Conservation (phyloP, 2,797 vertebrate species). For the Ptychadena robeensis region DNA sequence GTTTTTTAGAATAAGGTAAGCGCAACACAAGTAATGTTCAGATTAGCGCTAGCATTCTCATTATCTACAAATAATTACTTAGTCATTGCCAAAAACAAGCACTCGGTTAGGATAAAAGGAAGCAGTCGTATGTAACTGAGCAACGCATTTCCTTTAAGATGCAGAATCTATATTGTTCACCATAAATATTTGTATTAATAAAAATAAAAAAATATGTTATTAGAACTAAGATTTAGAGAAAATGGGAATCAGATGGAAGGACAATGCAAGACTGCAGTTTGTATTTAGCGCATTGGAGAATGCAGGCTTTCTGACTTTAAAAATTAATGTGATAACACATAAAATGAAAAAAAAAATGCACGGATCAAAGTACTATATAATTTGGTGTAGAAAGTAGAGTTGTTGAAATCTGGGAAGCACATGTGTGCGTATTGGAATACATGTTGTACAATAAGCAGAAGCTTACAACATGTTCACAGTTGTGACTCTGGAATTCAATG, state of each 20-base stretch:
- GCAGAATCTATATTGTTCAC: background rate
- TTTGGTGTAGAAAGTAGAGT: constrained; percentile 57
- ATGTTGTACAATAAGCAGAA: constrained; percentile 56
- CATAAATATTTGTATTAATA: constrained; percentile 6
- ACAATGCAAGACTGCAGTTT: constrained; percentile 40
- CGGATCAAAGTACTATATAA: constrained; percentile 61
- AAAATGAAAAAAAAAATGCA: constrained; percentile 61
- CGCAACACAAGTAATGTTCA: too few relatives aligned
- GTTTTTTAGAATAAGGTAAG: too few relatives aligned
- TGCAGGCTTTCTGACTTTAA: constrained; percentile 55
- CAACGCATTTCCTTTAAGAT: background rate
- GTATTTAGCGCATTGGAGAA: constrained; percentile 35
- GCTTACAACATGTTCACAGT: constrained; percentile 51
- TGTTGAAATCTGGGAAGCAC: constrained; percentile 58
- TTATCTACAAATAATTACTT: too few relatives aligned
- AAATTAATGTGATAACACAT: constrained; percentile 62
- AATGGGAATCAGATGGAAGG: constrained; percentile 36
- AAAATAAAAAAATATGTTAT: constrained; percentile 20
- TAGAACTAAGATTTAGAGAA: constrained; percentile 5
- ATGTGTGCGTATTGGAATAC: constrained; percentile 55
- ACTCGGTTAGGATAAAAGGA: background rate
- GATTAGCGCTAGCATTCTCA: too few relatives aligned
- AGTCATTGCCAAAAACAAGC: background rate
- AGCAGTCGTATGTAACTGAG: background rate
- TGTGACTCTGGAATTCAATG: constrained; percentile 16